phyloP scores from a whole-genome alignment of 2,797 vertebrate species.

The Austrolebias charrua region DNA sequence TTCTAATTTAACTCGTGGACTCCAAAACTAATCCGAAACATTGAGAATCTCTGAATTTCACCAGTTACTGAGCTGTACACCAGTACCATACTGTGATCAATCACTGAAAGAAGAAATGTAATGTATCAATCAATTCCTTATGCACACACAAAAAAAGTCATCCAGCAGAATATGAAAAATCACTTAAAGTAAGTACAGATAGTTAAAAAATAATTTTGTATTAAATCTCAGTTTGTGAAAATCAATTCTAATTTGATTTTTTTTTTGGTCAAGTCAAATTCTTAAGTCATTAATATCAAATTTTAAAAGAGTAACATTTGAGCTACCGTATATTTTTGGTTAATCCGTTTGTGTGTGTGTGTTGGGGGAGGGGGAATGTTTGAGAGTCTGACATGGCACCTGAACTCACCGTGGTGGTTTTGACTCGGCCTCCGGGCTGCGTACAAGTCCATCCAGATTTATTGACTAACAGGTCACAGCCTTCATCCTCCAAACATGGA shows the following conservation, averaged over 20 bases:
- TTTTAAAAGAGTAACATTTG: not conserved
- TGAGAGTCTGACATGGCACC: slow-evolving; percentile 19
- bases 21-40: too few relatives aligned
- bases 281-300: slow-evolving; percentile 6
- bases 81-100: too few relatives aligned
- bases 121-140: too few relatives aligned
- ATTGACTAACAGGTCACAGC: slow-evolving; percentile 97
- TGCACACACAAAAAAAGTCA: too few relatives aligned
- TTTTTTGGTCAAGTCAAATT: not conserved
- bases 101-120: too few relatives aligned
- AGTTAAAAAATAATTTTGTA: too few relatives aligned
- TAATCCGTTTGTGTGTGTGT: slow-evolving; percentile 18
- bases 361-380: slow-evolving; percentile 12
- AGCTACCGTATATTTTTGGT: too few relatives aligned
- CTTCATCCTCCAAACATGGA: slow-evolving; percentile 97
- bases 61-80: too few relatives aligned
- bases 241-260: not conserved
- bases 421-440: slow-evolving; percentile 97
- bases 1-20: too few relatives aligned
- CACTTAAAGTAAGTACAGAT: too few relatives aligned
- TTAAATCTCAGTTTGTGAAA: not conserved
- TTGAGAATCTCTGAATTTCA: too few relatives aligned
- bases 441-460: slow-evolving; percentile 99
- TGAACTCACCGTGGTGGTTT: slow-evolving; percentile 95
- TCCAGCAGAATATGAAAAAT: too few relatives aligned